phyloP scores from a whole-genome alignment of 2,797 vertebrate species.

The Sylvia borin region DNA sequence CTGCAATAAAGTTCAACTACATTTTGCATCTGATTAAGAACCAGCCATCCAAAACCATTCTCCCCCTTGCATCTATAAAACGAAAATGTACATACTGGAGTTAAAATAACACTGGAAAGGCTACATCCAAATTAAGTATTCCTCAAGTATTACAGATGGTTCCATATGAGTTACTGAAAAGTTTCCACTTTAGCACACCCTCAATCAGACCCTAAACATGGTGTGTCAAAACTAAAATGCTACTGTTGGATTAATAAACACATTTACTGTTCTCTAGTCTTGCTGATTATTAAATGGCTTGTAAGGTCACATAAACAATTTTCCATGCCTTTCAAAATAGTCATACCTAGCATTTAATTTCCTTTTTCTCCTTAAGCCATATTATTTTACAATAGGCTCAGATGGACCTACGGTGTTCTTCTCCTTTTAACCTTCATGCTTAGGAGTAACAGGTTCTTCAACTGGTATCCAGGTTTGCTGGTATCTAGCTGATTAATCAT shows the following conservation, averaged over 20 bases:
- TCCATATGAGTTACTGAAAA: neutral
- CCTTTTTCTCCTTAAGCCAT: neutral
- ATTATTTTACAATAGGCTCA: neutral
- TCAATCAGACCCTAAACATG: neutral
- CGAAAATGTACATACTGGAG: neutral
- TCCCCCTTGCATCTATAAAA: neutral
- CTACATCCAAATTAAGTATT: neutral
- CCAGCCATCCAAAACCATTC: neutral
- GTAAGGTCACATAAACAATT: slow-evolving; percentile 17
- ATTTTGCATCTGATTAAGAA: neutral
- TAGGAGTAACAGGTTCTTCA: neutral
- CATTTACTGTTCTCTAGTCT: slow-evolving; percentile 1
- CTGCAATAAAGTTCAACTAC: neutral
- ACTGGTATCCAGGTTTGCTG: neutral
- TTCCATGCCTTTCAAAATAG: slow-evolving; percentile 26
- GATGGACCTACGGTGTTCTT: neutral
- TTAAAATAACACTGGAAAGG: neutral
- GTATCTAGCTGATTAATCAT: neutral
- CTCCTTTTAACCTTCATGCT: neutral
- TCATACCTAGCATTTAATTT: slow-evolving; percentile 1
- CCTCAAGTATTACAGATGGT: neutral
- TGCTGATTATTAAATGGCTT: neutral
- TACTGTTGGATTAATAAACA: slow-evolving; percentile 1
- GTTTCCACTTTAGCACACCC: neutral
- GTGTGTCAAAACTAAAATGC: slow-evolving; percentile 15